Percentiles rank a stretch among this genome's conserved stretches.
Evolutionary conservation across 2,797 vertebrate species (phyloP).

Genomic region (Sebastiscus albofasciatus): DNA sequence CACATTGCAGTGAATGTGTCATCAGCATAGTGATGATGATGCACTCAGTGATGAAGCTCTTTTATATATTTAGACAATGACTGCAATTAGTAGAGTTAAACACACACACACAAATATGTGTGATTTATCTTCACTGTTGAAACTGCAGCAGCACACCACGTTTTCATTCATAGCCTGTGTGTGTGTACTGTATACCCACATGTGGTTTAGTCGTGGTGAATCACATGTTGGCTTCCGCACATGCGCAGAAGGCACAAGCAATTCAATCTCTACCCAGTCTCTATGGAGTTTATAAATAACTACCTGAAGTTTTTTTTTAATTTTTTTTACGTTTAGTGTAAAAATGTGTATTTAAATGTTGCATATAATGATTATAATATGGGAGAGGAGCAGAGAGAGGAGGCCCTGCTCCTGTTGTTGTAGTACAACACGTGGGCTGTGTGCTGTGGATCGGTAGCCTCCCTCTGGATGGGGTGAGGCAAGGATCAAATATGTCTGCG

Average conservation of each 20-base stretch:
- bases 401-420: constrained; percentile 57
- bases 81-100: neutral
- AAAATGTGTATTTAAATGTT: neutral
- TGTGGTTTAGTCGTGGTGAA: constrained; percentile 48
- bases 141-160: neutral
- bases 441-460: constrained; percentile 29
- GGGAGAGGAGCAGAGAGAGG: rapidly evolving
- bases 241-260: constrained; percentile 41
- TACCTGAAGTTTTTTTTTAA: rapidly evolving
- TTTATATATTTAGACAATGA: neutral
- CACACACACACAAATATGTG: too few relatives aligned
- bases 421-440: constrained; percentile 78
- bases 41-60: neutral
- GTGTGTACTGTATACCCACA: constrained; percentile 39
- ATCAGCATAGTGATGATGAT: neutral
- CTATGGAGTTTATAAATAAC: rapidly evolving
- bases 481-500: constrained; percentile 75
- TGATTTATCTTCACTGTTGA: neutral
- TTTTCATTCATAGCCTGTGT: constrained; percentile 39
- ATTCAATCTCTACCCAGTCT: neutral
- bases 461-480: constrained; percentile 51
- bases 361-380: rapidly evolving
- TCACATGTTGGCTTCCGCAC: constrained; percentile 60
- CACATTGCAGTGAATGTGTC: constrained; percentile 41
- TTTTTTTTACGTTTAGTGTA: rapidly evolving